These are phyloP conservation scores for Sakesphorus luctuosus DNA, from an alignment of 2,113 vertebrate genomes.

Conservation along the genomic window DNA sequence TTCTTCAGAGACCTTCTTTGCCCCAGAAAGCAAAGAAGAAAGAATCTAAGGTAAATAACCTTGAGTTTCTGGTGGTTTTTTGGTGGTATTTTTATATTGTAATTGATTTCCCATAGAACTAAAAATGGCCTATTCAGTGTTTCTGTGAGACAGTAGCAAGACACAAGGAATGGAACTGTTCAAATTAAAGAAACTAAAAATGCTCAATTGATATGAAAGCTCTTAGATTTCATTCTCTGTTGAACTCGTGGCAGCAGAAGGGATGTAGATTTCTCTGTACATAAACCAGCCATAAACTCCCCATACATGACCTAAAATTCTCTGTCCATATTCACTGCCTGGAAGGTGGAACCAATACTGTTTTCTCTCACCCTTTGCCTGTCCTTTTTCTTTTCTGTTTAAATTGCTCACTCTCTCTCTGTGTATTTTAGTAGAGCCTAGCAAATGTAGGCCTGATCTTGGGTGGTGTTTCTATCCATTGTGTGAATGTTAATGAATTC, in stretches of 20 bases:
- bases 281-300: background rate
- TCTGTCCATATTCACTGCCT: background rate
- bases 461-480: background rate
- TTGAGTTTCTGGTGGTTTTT: slow-evolving; percentile 18
- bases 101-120: background rate
- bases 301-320: background rate
- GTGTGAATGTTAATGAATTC: background rate
- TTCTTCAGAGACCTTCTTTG: slow-evolving; percentile 95
- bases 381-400: background rate
- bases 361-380: background rate
- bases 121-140: background rate
- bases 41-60: slow-evolving; percentile 88
- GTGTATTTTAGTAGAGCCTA: background rate
- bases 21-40: slow-evolving; percentile 89
- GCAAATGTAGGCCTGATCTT: background rate
- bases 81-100: background rate
- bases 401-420: background rate
- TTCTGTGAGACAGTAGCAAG: background rate
- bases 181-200: background rate
- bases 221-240: background rate
- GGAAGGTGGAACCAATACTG: background rate
- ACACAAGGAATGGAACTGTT: background rate
- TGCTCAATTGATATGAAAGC: background rate
- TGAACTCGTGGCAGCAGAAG: background rate
- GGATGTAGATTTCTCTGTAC: background rate